Base-by-base conservation (phyloP, 1,140 invertebrate species). In the Pemphigus obesinymphae region DNA sequence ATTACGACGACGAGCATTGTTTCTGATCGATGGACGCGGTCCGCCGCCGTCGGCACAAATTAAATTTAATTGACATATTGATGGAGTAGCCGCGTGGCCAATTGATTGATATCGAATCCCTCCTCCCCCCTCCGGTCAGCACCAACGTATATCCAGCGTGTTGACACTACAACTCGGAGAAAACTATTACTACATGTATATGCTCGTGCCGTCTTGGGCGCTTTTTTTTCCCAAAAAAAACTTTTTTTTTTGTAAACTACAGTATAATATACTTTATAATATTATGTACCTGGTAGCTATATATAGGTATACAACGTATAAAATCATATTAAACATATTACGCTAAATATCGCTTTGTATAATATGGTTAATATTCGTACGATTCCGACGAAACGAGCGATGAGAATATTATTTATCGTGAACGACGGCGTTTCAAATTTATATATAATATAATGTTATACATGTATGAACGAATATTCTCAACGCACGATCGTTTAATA, bases 11-110 rank as follows among this genome's bases (percentile, higher is more conserved):
- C 50, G 34, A 23, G 53, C 50, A 23, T 61, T 78, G 34, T 78
- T 23, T 17, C 75, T 78, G 75, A 78, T 78, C 50, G 75, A 78
- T 78, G 75, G 75, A 78, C n/a, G 53, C 6, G 15, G n/a, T n/a
- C 8, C 70, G 31, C 8, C 75, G 75, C 26, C 68, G 75, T 40
- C 75, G 53, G 75, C 40, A 78, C 75, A 78, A 78, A 78, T 78
- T 78, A 78, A 78, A 78, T 78, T 78, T 78, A 78, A 78, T 78
- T 78, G 75, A 78, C 75, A 78, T 23, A 78, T 78, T 78, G 75
- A 78, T 78, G 75, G 75, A 78, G 75, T 78, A 58, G 37, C 75
- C 75, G 75, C 40, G 13, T 73, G 75, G 53, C 50, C 75, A 78
- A 78, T 78, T 78, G 75, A 78, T 78, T 78, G 75, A 78, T 78